Percentiles rank a stretch among this genome's conserved stretches.
Conservation (phyloP, 1,140 invertebrate genomes). For the Ceratosolen solmsi region DNA sequence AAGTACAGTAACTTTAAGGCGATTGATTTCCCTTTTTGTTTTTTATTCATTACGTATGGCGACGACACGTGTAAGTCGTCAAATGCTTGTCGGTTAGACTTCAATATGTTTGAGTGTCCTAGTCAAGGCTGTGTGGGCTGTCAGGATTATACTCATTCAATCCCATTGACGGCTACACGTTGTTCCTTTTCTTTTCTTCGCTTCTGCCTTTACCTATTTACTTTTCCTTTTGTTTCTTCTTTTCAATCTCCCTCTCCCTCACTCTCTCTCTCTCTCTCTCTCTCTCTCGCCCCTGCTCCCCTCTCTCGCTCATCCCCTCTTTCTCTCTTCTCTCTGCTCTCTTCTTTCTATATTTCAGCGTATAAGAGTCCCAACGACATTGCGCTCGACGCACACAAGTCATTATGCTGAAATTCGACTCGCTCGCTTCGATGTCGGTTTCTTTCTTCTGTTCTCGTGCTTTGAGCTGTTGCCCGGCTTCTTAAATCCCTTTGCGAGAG, state of each 20-base stretch:
- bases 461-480: not conserved
- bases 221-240: slow-evolving; percentile 42
- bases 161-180: not conserved
- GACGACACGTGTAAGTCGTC: slow-evolving; percentile 42
- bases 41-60: not conserved
- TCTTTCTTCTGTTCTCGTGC: not conserved
- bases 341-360: not conserved
- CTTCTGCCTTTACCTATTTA: not conserved
- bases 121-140: slow-evolving; percentile 19
- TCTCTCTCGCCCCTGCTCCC: not conserved
- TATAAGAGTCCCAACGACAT: slow-evolving; percentile 27
- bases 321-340: not conserved
- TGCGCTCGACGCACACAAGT: slow-evolving; percentile 42
- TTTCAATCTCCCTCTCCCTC: slow-evolving; percentile 42
- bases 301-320: not conserved
- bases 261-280: not conserved
- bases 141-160: slow-evolving; percentile 1
- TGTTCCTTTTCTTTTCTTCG: not conserved
- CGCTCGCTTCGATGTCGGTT: not conserved
- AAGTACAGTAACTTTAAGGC: slow-evolving; percentile 42
- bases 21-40: slow-evolving; percentile 38
- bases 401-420: slow-evolving; percentile 54
- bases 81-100: not conserved
- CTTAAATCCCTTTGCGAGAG: not conserved
- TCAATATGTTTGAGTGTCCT: not conserved